Conservation (phyloP, 2,888 invertebrate species). For the Melanostoma scalare region DNA sequence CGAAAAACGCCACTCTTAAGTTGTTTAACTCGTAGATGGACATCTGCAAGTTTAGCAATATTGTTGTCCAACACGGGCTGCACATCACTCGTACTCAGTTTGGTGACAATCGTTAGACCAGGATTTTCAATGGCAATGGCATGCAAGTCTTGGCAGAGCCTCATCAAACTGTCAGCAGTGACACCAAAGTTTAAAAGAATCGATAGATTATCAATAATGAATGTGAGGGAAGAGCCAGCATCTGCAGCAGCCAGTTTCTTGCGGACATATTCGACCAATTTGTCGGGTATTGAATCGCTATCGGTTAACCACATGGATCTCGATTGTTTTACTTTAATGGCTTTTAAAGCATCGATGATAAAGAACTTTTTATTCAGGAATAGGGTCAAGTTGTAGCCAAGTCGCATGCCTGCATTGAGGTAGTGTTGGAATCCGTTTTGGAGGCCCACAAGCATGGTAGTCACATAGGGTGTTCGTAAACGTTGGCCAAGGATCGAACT, state of each 20-base stretch:
- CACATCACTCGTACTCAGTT: conserved; percentile 84
- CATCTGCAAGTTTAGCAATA: conserved; percentile 85
- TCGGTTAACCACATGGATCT: conserved; percentile 79
- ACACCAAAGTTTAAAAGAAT: conserved; percentile 86
- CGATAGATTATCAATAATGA: conserved; percentile 89
- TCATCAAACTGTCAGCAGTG: conserved; percentile 76
- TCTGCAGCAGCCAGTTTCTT: conserved; percentile 73
- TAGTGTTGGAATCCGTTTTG: conserved; percentile 89
- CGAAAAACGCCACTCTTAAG: conserved; percentile 88
- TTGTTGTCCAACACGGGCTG: conserved; percentile 85
- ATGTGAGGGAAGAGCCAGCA: conserved; percentile 81
- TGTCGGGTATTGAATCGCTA: conserved; percentile 79
- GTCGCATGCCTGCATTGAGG: conserved; percentile 88
- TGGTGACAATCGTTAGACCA: conserved; percentile 84
- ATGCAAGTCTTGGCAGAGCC: conserved; percentile 77
- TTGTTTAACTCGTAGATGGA: conserved; percentile 85
- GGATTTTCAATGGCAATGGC: conserved; percentile 76
- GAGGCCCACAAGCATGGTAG: conserved; percentile 85
- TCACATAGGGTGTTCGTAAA: conserved; percentile 84
- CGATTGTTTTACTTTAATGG: conserved; percentile 81
- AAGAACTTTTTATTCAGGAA: conserved; percentile 83
- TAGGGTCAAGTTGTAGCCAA: conserved; percentile 87
- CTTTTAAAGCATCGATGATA: conserved; percentile 84
- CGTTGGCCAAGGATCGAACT: conserved; percentile 87
- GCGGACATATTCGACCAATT: conserved; percentile 76